phyloP scores from a whole-genome alignment of 2,888 invertebrate species.

The Standfussiana lucernea region DNA sequence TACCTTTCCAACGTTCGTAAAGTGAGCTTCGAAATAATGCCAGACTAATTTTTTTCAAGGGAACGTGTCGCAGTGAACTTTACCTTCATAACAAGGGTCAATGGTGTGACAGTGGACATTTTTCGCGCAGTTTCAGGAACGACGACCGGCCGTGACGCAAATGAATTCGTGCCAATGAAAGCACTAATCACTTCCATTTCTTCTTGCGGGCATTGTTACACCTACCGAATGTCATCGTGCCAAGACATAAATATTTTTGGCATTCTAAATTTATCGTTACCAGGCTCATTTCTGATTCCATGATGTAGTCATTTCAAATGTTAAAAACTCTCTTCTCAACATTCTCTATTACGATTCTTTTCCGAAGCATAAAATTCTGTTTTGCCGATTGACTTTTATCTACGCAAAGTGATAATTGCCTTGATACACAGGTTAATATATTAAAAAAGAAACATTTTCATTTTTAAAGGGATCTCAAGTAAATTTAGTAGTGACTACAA shows the following conservation, averaged over 20 bases:
- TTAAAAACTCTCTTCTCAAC: neutral
- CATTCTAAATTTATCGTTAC: constrained; percentile 70
- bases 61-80: constrained; percentile 65
- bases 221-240: constrained; percentile 72
- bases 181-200: constrained; percentile 71
- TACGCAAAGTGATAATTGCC: neutral
- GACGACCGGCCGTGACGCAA: constrained; percentile 84
- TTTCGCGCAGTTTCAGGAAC: constrained; percentile 80
- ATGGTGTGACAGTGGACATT: constrained; percentile 75
- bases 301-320: constrained; percentile 21
- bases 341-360: neutral
- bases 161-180: constrained; percentile 75
- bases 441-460: neutral
- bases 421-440: neutral
- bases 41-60: constrained; percentile 45
- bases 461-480: constrained; percentile 11
- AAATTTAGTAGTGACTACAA: constrained; percentile 22
- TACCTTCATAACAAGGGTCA: constrained; percentile 77
- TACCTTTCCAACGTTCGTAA: neutral
- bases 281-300: constrained; percentile 64
- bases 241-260: constrained; percentile 77
- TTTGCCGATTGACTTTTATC: neutral
- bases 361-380: neutral
- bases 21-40: constrained; percentile 17
- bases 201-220: constrained; percentile 69